These are phyloP conservation scores for Pangasius mekongensis DNA, from an alignment of 2,797 vertebrate genomes.

Conservation along the genomic window DNA sequence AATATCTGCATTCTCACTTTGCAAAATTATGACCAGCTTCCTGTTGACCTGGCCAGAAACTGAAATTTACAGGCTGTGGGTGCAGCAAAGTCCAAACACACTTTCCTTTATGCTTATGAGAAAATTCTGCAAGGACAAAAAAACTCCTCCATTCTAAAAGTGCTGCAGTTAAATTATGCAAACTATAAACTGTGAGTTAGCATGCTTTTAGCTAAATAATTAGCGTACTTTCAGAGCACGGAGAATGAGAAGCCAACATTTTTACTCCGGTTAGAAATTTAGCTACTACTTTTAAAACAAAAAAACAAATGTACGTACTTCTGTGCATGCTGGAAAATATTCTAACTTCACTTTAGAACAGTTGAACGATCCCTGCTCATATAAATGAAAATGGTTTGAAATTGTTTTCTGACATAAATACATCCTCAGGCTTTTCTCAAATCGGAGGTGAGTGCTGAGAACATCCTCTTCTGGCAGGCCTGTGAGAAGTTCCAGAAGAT, in stretches of 20 bases:
- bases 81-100: not conserved
- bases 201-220: not conserved
- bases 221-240: not conserved
- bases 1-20: not conserved
- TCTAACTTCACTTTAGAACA: not conserved
- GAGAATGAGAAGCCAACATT: not conserved
- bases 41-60: not conserved
- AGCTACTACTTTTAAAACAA: not conserved
- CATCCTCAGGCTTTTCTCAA: constrained; percentile 82
- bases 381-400: not conserved
- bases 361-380: not conserved
- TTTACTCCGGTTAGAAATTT: not conserved
- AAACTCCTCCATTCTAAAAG: not conserved
- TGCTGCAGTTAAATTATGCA: not conserved
- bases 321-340: not conserved
- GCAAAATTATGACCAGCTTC: not conserved
- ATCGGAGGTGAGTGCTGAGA: constrained; percentile 88
- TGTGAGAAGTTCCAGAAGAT: constrained; percentile 86
- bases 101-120: not conserved
- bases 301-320: not conserved
- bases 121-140: not conserved
- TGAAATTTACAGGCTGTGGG: not conserved
- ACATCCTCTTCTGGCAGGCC: constrained; percentile 86
- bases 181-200: not conserved
- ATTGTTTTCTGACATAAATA: not conserved